Conservation (phyloP, 1,140 invertebrate genomes). For the Neelides sp. region DNA sequence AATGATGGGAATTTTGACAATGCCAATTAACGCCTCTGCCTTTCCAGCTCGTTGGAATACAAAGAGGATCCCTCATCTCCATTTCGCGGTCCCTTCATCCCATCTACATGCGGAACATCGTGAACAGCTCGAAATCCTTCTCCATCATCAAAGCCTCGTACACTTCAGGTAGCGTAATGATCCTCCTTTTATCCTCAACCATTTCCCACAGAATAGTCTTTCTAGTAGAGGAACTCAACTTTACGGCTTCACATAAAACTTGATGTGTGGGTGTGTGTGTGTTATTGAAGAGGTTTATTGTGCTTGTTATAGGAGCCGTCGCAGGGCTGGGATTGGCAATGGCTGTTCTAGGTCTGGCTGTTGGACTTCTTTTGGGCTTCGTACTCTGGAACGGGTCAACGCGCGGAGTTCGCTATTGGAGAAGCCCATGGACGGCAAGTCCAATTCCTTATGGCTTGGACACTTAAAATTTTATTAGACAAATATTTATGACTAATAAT, state of each 20-base stretch:
- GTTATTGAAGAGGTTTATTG: neutral
- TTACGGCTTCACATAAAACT: neutral
- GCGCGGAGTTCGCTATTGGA: slow-evolving; percentile 31
- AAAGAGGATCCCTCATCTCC: slow-evolving; percentile 33
- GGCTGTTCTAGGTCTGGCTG: slow-evolving; percentile 36
- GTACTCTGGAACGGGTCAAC: slow-evolving; percentile 36
- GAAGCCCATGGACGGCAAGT: slow-evolving; percentile 19
- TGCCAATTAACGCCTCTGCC: too few species aligned
- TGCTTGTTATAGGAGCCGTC: slow-evolving; percentile 33
- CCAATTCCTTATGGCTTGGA: slow-evolving; percentile 29
- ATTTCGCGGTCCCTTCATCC: slow-evolving; percentile 34
- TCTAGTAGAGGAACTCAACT: neutral
- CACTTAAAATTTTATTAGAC: slow-evolving; percentile 12
- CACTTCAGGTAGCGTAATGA: slow-evolving; percentile 22
- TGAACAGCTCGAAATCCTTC: slow-evolving; percentile 27
- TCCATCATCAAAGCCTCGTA: slow-evolving; percentile 30
- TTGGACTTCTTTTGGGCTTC: slow-evolving; percentile 37
- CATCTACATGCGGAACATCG: slow-evolving; percentile 27
- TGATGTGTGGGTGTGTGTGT: neutral
- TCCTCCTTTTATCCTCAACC: too few species aligned
- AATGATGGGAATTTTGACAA: too few species aligned
- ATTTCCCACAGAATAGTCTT: too few species aligned
- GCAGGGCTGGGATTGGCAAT: slow-evolving; percentile 37
- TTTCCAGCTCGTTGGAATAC: slow-evolving; percentile 33
- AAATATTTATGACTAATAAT: neutral